Evolutionary conservation across 2,888 invertebrate species (phyloP), one percentile per base, ranked within the genome.

Genomic region (Phania funesta): DNA sequence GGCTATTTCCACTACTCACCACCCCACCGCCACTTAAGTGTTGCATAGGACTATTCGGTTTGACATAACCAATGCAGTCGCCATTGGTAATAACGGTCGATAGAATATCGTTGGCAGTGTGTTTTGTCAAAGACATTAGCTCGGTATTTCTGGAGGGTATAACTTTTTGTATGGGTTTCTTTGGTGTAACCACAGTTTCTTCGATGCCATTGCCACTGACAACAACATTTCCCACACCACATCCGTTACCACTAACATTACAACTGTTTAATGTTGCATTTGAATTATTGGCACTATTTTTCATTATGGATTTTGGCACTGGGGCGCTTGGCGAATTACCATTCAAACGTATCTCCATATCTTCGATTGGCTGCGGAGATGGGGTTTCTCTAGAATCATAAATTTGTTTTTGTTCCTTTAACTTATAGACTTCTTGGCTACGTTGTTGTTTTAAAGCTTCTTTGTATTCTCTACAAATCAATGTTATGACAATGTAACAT

Each of bases 381-480:
- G 75, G 80, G 26, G 84, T 78, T 74, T 85, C 86, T 52, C 77
- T 84, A 68, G 81, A 82, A 48, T 86, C 87, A 71, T 85, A 83
- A 60, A 81, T 16, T 78, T 87, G 92, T 88, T 94, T 93, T 80
- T 86, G 86, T 68, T 85, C 92, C 91, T 90, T 93, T 86, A 65
- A 92, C 91, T 71, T 93, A 90, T 96, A 96, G 79, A 96, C 93
- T 89, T 96, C 96, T 91, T 95, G 95, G 84, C 94, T 95, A 86
- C 97, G 93, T 91, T 97, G 97, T 87, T 96, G 95, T 90, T 95
- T 95, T 89, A 96, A 91, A 77, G 96, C 96, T 93, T 97, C 97
- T 92, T 97, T 97, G 92, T 96, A 97, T 92, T 97, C 96, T 91
- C 96, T 89, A 48, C 11, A 38, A 38, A 13, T 38, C 13, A 38